Base-by-base conservation (phyloP, 2,113 vertebrate species). In the Ailuropoda melanoleuca region DNA sequence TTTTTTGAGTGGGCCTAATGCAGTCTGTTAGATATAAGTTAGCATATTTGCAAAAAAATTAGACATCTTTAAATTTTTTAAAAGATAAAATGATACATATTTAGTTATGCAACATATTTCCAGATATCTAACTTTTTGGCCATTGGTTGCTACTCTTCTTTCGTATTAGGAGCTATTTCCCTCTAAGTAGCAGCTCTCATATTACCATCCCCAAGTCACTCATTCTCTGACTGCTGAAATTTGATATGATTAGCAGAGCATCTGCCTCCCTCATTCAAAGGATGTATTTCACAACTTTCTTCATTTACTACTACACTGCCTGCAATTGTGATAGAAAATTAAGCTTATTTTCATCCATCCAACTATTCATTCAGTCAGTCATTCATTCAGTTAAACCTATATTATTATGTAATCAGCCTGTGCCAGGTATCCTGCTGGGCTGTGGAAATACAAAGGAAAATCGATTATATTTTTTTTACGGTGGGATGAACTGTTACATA, bases 401-500 rank as follows among this genome's bases (percentile, higher is more conserved):
- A 31, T 43, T 86, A 68, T 81, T 83, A 50, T 37, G 4, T 62
- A 58, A 46, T 50, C 93, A 90, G 43, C 31, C 34, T 90, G 56
- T 86, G n/a, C 31, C 48, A 88, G 80, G 3, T 82, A 62, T 74
- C 83, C 18, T 86, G 66, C 87, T 84, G n/a, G 46, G 14, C 29
- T 86, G 1, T 68, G 46, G 43, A 62, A 95, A 77, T 83, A 88
- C 48, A 68, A 93, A 88, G 39, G 19, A 92, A 86, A 93, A 14
- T 53, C 21, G 75, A 24, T 64, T 93, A 50, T 78, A 90, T 14
- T 88, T 87, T 87, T 95, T 50, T 80, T 55, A 37, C 29, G 58
- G 19, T 56, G 24, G 34, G 12, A 34, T 85, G 48, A 95, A 90
- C 56, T 88, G 43, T 96, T 96, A 50, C 23, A 94, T 82, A 72